A percentile compares a stretch with the other conserved stretches of the same genome.
phyloP scores from a whole-genome alignment of 2,797 vertebrate species.

The Bovichtus variegatus region DNA sequence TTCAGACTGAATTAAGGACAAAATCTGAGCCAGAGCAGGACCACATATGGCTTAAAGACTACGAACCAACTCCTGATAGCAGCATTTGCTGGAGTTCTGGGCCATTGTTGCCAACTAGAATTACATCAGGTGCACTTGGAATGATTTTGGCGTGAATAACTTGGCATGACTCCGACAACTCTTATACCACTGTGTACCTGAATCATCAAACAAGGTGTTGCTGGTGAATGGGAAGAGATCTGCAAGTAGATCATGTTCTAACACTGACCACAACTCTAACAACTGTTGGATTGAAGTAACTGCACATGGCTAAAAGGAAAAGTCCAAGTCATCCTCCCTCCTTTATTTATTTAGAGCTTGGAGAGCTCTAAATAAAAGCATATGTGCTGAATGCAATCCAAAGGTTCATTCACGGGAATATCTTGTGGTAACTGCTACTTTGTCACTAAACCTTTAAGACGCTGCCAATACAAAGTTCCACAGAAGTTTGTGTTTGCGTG shows the following conservation, averaged over 20 bases:
- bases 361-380: constrained; percentile 79
- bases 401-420: constrained; percentile 77
- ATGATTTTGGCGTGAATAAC: not conserved
- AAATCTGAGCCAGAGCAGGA: constrained; percentile 12
- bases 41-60: constrained; percentile 17
- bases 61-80: not conserved
- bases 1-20: constrained; percentile 8
- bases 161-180: constrained; percentile 12
- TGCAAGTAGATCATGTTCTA: constrained; percentile 12
- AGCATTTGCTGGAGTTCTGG: constrained; percentile 18
- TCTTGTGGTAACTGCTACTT: constrained; percentile 75
- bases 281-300: constrained; percentile 23
- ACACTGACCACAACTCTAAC: constrained; percentile 1
- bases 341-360: constrained; percentile 44
- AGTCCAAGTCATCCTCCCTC: constrained; percentile 64
- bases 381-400: constrained; percentile 75
- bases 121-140: constrained; percentile 31
- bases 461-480: constrained; percentile 70
- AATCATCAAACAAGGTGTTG: constrained; percentile 29
- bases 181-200: constrained; percentile 15
- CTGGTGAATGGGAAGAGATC: not conserved
- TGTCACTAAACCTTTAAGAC: constrained; percentile 75
- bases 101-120: constrained; percentile 14
- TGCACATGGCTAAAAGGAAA: constrained; percentile 55
- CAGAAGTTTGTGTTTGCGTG: constrained; percentile 42